phyloP scores from a whole-genome alignment of 2,113 vertebrate genomes.

The Tenebrosternarchus preto region DNA sequence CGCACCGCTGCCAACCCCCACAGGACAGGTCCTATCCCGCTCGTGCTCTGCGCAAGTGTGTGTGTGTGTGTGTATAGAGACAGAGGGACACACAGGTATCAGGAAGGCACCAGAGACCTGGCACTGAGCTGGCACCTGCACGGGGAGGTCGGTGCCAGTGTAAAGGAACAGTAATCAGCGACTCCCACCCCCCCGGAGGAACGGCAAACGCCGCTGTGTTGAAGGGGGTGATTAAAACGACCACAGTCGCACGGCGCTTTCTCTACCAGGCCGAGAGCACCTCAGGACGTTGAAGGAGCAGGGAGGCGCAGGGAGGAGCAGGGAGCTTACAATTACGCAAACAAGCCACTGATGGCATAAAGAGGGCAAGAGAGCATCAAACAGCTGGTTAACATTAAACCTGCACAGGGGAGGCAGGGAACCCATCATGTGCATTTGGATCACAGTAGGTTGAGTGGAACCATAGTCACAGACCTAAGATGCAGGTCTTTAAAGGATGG shows the following conservation, averaged over 20 bases:
- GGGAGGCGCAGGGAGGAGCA: constrained; percentile 19
- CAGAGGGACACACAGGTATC: background rate
- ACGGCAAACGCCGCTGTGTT: constrained; percentile 64
- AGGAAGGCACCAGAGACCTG: constrained; percentile 24
- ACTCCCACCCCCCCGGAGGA: constrained; percentile 59
- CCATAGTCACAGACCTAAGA: constrained; percentile 32
- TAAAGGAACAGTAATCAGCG: constrained; percentile 71
- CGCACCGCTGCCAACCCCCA: too few relatives aligned
- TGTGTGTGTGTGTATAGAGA: background rate
- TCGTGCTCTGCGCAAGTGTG: background rate
- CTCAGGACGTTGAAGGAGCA: background rate
- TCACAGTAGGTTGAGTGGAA: constrained; percentile 13
- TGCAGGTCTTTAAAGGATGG: background rate
- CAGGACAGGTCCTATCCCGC: too few relatives aligned
- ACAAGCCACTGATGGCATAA: constrained; percentile 27
- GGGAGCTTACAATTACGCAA: constrained; percentile 41
- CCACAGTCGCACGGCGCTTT: constrained; percentile 34
- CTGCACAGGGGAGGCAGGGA: constrained; percentile 19
- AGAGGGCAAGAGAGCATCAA: constrained; percentile 25
- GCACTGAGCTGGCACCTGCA: constrained; percentile 5
- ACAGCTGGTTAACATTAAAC: constrained; percentile 49
- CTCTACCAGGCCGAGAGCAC: constrained; percentile 10
- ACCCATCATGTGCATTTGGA: background rate
- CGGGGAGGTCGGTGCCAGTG: constrained; percentile 47
- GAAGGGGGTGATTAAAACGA: constrained; percentile 68